phyloP scores from a whole-genome alignment of 2,888 invertebrate genomes.

The Hedya salicella region DNA sequence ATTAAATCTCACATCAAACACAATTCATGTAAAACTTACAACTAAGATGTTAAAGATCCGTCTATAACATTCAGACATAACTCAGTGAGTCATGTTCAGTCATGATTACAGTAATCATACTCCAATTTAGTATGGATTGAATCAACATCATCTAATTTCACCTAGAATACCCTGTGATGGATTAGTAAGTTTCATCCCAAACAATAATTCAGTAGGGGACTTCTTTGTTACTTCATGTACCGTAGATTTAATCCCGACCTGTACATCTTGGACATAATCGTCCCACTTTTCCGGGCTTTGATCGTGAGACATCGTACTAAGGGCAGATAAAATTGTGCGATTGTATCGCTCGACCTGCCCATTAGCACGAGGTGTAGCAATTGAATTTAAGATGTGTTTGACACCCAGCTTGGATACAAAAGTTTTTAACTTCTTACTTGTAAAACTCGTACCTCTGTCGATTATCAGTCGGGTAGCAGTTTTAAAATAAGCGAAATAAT shows the following conservation, averaged over 20 bases:
- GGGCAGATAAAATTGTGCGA: not conserved
- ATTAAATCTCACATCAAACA: too few relatives aligned
- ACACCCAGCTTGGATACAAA: conserved; percentile 30
- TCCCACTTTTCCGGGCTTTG: conserved; percentile 26
- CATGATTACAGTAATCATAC: too few relatives aligned
- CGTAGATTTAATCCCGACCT: conserved; percentile 27
- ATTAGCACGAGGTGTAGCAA: conserved; percentile 36
- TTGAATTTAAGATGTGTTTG: conserved; percentile 44
- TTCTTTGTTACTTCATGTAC: not conserved
- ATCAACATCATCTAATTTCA: conserved; percentile 17
- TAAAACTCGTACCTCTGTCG: conserved; percentile 40
- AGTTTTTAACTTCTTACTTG: conserved; percentile 38
- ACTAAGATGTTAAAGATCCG: too few relatives aligned
- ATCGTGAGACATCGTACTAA: conserved; percentile 13
- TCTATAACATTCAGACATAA: too few relatives aligned
- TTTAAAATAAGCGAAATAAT: too few relatives aligned
- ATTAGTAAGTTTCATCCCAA: conserved; percentile 20
- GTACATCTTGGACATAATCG: conserved; percentile 36
- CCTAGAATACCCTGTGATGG: conserved; percentile 42
- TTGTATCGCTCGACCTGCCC: conserved; percentile 37
- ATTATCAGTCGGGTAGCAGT: too few relatives aligned
- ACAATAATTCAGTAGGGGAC: not conserved
- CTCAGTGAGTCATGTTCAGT: too few relatives aligned
- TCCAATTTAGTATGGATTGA: too few relatives aligned
- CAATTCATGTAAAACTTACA: too few relatives aligned